Evolutionary conservation across 2,113 vertebrate genomes (phyloP), one percentile per base, ranked within the genome.

Genomic region (Antidorcas marsupialis): DNA sequence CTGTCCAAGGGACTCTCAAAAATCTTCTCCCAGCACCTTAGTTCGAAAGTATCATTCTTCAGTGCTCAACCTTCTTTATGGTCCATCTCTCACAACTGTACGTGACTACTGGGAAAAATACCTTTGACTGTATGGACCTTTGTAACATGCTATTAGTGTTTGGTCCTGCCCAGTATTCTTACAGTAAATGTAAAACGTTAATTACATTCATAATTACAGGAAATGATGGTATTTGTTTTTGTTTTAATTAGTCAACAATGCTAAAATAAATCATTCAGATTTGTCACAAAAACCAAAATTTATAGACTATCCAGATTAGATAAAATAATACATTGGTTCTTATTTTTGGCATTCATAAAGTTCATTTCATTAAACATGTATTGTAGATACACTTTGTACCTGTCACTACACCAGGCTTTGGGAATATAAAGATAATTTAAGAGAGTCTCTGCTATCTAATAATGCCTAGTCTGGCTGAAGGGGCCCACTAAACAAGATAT

Each of bases 221-320:
- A 89, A 91, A 76, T 81, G 36, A 60, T 95, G 23, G 7, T 91
- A 25, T 79, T 97, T 89, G 19, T 60, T 95, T 95, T 95, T 87
- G 25, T 78, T 82, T 87, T 81, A 82, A 87, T 36, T 91, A 76
- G 33, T 59, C 60, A 94, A 60, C 64, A 87, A 96, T 95, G 14
- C 27, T 87, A 87, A 94, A 90, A 82, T 74, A 62, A 84, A 92
- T 78, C 25, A 83, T 95, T 96, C 25, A 60, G n/a, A 96, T 87
- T 89, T 81, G 1, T 87, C 71, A 87, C 7, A 39, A 52, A 53
- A 97, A n/a, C 27, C 91, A 82, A 86, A 85, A 45, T 93, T 60
- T 94, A 12, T 74, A 21, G 14, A 78, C 57, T 76, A 64, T 94
- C 59, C 79, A 95, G 59, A 52, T 88, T 91, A 55, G 33, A 55